Percentiles rank a stretch among this genome's conserved stretches.
Evolutionary conservation across 1,140 invertebrate species (phyloP).

Genomic region (Macrobrachium rosenbergii): DNA sequence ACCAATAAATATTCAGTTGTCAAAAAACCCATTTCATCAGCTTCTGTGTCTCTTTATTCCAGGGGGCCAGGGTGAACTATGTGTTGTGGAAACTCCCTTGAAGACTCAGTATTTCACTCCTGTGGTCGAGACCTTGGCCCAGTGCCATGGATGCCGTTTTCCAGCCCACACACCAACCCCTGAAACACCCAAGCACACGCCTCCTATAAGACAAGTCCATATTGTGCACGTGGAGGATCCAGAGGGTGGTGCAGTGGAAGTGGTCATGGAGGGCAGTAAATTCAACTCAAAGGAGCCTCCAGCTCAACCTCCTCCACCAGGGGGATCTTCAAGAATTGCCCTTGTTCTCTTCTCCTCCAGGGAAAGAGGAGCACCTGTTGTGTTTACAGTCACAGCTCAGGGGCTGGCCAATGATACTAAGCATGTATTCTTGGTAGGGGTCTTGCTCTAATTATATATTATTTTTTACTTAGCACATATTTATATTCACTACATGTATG

Average conservation of each 20-base stretch:
- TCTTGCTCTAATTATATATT: not conserved
- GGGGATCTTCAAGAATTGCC: not conserved
- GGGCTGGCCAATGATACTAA: slow-evolving; percentile 10
- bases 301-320: not conserved
- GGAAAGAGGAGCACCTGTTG: slow-evolving; percentile 2
- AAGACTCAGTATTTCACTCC: slow-evolving; percentile 49
- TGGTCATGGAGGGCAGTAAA: slow-evolving; percentile 17
- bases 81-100: slow-evolving; percentile 55
- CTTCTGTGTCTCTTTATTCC: not conserved
- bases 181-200: not conserved
- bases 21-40: not conserved
- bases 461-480: too few relatives aligned
- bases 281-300: not conserved
- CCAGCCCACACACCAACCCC: slow-evolving; percentile 6
- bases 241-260: slow-evolving; percentile 35
- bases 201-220: slow-evolving; percentile 29
- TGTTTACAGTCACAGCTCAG: slow-evolving; percentile 29
- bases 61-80: slow-evolving; percentile 41
- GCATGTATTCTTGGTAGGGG: slow-evolving; percentile 21
- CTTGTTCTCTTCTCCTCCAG: slow-evolving; percentile 23
- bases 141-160: slow-evolving; percentile 38
- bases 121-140: slow-evolving; percentile 38
- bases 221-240: slow-evolving; percentile 33
- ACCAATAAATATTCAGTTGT: not conserved
- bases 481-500: too few relatives aligned